phyloP scores from a whole-genome alignment of 2,888 invertebrate species.

The Parnassius apollo region DNA sequence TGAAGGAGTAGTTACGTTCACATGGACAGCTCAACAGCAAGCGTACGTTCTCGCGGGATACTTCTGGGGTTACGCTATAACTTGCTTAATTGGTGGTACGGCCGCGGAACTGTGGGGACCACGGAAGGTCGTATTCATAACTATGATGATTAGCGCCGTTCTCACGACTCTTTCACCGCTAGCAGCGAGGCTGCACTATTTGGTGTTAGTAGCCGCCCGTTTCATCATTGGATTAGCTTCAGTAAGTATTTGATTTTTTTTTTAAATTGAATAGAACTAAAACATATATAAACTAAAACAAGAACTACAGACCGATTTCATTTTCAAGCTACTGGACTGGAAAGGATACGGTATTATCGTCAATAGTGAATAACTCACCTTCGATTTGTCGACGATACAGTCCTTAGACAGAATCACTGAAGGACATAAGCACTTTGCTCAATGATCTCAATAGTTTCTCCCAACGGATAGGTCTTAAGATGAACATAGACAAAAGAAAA shows the following conservation, averaged over 20 bases:
- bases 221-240: conserved; percentile 83
- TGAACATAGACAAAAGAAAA: too few species aligned
- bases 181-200: conserved; percentile 80
- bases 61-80: conserved; percentile 82
- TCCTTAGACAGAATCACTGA: too few species aligned
- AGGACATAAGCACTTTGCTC: too few species aligned
- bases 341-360: too few species aligned
- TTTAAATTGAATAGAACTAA: neutral
- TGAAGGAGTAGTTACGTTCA: conserved; percentile 62
- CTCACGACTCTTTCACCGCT: conserved; percentile 83
- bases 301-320: too few species aligned
- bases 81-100: conserved; percentile 83
- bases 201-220: conserved; percentile 79
- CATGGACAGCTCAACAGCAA: conserved; percentile 83
- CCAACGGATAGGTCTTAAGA: too few species aligned
- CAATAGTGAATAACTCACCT: too few species aligned
- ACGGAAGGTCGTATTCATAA: conserved; percentile 79
- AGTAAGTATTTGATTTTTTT: conserved; percentile 66
- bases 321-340: too few species aligned
- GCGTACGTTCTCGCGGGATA: conserved; percentile 82
- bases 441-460: too few species aligned
- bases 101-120: conserved; percentile 85
- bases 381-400: too few species aligned
- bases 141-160: conserved; percentile 75
- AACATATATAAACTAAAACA: too few species aligned